phyloP scores from a whole-genome alignment of 2,888 invertebrate genomes.

The Miltochrista miniata region DNA sequence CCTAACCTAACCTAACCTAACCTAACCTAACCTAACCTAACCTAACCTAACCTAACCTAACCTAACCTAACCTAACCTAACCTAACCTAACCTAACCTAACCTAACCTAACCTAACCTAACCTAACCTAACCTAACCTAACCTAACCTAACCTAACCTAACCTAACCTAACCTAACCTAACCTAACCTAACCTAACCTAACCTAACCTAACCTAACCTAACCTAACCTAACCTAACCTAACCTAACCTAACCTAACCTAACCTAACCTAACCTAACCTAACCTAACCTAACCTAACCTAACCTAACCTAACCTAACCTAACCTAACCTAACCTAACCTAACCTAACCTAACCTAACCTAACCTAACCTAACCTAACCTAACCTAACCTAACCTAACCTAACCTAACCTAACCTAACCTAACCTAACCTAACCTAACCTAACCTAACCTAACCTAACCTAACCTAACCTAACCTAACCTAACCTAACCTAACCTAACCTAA shows the following conservation, averaged over 20 bases:
- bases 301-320: constrained; percentile 10
- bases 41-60: constrained; percentile 12
- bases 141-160: constrained; percentile 13
- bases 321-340: constrained; percentile 10
- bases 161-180: constrained; percentile 10
- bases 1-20: constrained; percentile 9
- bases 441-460: constrained; percentile 11
- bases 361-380: constrained; percentile 7
- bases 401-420: constrained; percentile 11
- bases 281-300: constrained; percentile 9
- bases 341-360: constrained; percentile 4
- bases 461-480: constrained; percentile 11
- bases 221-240: constrained; percentile 10
- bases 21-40: constrained; percentile 12
- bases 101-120: constrained; percentile 13
- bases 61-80: constrained; percentile 12
- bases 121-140: constrained; percentile 13
- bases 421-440: constrained; percentile 11
- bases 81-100: constrained; percentile 9
- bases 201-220: constrained; percentile 10
- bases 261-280: constrained; percentile 10
- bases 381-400: constrained; percentile 11
- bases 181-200: constrained; percentile 10
- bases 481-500: constrained; percentile 11
- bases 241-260: constrained; percentile 7